These are phyloP conservation scores for Homarus gammarus DNA, from an alignment of 2,888 invertebrate genomes.

Conservation along the genomic window DNA sequence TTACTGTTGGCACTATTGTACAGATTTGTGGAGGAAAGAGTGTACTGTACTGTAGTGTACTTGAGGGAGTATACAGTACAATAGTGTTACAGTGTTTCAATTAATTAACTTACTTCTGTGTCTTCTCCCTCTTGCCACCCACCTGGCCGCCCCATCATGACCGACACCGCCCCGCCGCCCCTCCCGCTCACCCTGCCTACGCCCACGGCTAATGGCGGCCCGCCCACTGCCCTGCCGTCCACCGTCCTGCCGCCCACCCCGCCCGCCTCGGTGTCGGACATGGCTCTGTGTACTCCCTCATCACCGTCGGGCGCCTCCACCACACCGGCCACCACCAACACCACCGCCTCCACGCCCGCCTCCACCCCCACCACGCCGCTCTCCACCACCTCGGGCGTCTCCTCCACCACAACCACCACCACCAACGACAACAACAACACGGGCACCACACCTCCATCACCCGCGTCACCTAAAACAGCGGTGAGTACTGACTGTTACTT, in stretches of 20 bases:
- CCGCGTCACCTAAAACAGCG: slow-evolving; percentile 17
- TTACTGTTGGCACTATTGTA: too few relatives aligned
- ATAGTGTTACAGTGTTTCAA: too few relatives aligned
- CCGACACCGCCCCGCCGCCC: slow-evolving; percentile 45
- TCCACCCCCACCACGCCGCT: slow-evolving; percentile 12
- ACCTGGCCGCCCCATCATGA: slow-evolving; percentile 11
- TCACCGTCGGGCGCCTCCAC: slow-evolving; percentile 13
- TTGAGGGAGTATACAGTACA: too few relatives aligned
- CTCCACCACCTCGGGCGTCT: not conserved
- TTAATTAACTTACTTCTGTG: not conserved
- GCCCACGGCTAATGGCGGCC: slow-evolving; percentile 27
- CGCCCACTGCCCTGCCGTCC: slow-evolving; percentile 14
- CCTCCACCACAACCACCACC: not conserved
- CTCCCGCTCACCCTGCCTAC: slow-evolving; percentile 18
- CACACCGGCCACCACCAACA: not conserved
- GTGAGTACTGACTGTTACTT: too few relatives aligned
- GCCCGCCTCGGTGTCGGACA: slow-evolving; percentile 13
- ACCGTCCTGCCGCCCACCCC: slow-evolving; percentile 15
- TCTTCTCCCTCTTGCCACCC: not conserved
- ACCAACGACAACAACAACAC: not conserved
- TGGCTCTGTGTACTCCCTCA: not conserved
- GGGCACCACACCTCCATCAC: not conserved
- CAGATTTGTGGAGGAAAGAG: too few relatives aligned
- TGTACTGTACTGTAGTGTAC: too few relatives aligned
- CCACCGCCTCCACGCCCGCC: not conserved